A percentile compares a stretch with the other conserved stretches of the same genome.
phyloP scores from a whole-genome alignment of 1,140 invertebrate genomes.

The Drosophila fuyamai region DNA sequence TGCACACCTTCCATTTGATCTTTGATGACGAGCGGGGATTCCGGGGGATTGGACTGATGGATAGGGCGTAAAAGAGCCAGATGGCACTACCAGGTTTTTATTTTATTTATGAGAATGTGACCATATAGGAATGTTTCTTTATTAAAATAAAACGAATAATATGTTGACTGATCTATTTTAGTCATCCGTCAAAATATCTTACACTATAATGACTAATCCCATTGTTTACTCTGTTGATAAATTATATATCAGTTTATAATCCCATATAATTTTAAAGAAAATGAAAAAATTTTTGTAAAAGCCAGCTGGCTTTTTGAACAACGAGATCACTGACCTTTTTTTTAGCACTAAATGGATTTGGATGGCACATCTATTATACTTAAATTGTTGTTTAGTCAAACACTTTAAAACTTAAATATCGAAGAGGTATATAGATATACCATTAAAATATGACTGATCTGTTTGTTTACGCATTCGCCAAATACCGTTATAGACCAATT shows the following conservation, averaged over 20 bases:
- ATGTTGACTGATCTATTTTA: constrained; percentile 1
- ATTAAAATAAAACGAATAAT: constrained; percentile 2
- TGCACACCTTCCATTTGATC: constrained; percentile 44
- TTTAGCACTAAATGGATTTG: neutral
- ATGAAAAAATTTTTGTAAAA: neutral
- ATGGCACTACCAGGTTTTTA: constrained; percentile 7
- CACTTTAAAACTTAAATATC: neutral
- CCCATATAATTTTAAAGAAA: no score
- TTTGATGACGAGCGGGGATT: constrained; percentile 17
- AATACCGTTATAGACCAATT: constrained; percentile 49
- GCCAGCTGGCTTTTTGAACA: neutral
- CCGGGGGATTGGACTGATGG: constrained; percentile 9
- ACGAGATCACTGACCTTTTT: neutral
- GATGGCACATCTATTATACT: neutral
- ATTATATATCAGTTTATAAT: no score
- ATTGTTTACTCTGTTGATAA: neutral
- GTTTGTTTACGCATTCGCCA: constrained; percentile 45
- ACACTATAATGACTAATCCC: neutral
- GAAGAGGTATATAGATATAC: neutral
- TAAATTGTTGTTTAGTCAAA: neutral
- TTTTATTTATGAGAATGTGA: constrained; percentile 17
- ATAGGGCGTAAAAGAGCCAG: neutral
- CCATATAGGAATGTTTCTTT: constrained; percentile 10
- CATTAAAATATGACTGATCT: constrained; percentile 20
- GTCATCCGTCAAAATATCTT: no score